These are phyloP conservation scores for Maniola hyperantus DNA, from an alignment of 2,888 invertebrate genomes.

Conservation along the genomic window DNA sequence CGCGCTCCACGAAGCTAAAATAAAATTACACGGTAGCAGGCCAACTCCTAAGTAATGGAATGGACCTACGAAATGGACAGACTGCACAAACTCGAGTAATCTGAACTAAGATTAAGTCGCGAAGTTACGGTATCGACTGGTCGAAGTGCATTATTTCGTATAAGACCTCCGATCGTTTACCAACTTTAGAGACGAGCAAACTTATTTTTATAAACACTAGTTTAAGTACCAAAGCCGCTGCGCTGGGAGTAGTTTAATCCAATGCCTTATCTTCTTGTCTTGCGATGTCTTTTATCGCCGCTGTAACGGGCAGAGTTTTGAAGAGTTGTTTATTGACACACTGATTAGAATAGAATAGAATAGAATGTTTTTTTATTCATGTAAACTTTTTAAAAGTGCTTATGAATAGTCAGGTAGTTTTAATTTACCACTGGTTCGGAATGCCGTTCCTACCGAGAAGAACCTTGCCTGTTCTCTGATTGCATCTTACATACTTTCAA, in stretches of 20 bases:
- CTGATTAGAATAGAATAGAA: too few species aligned
- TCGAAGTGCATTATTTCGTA: conserved; percentile 67
- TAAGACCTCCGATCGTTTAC: conserved; percentile 47
- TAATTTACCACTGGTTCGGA: too few species aligned
- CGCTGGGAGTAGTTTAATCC: conserved; percentile 39
- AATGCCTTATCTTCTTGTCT: background rate
- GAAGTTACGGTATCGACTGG: conserved; percentile 69
- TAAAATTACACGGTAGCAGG: conserved; percentile 53
- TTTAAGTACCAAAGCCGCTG: conserved; percentile 43
- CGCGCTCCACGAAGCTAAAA: conserved; percentile 43
- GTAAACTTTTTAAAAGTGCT: too few species aligned
- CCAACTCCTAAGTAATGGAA: conserved; percentile 60
- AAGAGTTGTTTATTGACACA: too few species aligned
- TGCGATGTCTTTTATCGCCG: too few species aligned
- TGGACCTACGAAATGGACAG: conserved; percentile 54
- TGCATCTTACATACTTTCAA: too few species aligned
- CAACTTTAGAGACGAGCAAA: conserved; percentile 47
- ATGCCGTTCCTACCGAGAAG: too few species aligned
- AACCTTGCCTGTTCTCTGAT: too few species aligned
- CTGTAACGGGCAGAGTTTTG: too few species aligned
- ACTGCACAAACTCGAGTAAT: conserved; percentile 59
- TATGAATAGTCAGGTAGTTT: too few species aligned
- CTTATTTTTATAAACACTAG: conserved; percentile 52
- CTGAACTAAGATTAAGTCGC: conserved; percentile 71
- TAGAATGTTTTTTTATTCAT: too few species aligned